Percentiles rank a stretch among this genome's conserved stretches.
These are phyloP conservation scores for Lycia hirtaria DNA, from an alignment of 2,888 invertebrate species.

Conservation along the genomic window DNA sequence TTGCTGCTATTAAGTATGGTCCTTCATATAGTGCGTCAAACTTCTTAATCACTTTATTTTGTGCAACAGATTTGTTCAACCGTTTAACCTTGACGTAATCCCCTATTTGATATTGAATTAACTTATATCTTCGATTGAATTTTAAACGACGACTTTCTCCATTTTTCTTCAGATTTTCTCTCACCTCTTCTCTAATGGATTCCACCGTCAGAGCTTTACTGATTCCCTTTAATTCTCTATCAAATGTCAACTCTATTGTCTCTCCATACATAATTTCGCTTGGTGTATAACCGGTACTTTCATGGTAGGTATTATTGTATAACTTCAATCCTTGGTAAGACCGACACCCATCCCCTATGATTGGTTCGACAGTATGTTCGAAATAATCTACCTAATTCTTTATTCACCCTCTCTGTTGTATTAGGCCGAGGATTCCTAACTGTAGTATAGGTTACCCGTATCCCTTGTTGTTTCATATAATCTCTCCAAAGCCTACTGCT, in stretches of 20 bases:
- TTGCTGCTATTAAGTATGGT: background rate
- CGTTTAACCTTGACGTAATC: background rate
- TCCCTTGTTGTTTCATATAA: background rate
- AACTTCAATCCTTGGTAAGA: constrained; percentile 32
- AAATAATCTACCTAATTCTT: constrained; percentile 38
- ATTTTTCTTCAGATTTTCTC: background rate
- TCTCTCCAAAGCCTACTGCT: constrained; percentile 16
- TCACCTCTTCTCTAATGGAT: background rate
- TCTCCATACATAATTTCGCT: background rate
- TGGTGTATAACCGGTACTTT: constrained; percentile 26
- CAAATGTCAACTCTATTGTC: background rate
- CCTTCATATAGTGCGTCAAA: background rate
- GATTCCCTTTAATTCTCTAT: background rate
- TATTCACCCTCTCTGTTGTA: constrained; percentile 38
- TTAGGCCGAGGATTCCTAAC: constrained; percentile 41
- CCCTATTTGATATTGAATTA: background rate
- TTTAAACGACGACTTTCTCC: background rate
- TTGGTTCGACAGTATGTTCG: constrained; percentile 35
- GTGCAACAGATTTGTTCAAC: background rate
- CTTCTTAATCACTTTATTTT: background rate
- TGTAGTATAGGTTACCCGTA: constrained; percentile 33
- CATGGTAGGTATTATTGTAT: constrained; percentile 41
- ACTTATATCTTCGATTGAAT: background rate
- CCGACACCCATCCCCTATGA: constrained; percentile 34
- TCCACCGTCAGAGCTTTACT: background rate